Base-by-base conservation (phyloP, 2,113 vertebrate genomes). In the Arenaria interpres region DNA sequence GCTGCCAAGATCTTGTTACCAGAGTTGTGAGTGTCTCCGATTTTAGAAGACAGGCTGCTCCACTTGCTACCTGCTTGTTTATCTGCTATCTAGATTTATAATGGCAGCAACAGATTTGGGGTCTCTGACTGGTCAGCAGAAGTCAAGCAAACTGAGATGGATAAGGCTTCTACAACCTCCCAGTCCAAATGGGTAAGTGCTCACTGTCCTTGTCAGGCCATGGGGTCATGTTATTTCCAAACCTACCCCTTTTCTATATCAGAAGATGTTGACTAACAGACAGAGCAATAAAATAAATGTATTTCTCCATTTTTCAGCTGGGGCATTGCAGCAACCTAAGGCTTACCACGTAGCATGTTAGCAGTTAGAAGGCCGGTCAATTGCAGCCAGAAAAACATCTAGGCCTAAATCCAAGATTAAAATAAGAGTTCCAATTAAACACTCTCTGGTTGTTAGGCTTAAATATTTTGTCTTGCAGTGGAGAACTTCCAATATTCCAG, bases 181-280 rank as follows among this genome's bases (percentile, higher is more conserved):
- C 63, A 69, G 13, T 43, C 32, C 43, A 39, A 62, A n/a, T 43
- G 41, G 41, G 15, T 57, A 71, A 41, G 35, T 33, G 4, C 18
- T 46, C 1, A 0, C 15, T 59, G 39, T 69, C 45, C 86, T 89
- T 80, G 6, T 19, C 53, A 80, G 33, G 4, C 12, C 64, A 27
- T 5, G 12, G 8, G 12, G 46, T 56, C 11, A 20, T 28, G 6
- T 50, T 80, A 32, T 91, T 90, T 95, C 32, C 14, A 63, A 83
- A 75, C 6, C 2, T 71, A 16, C 1, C 3, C 0, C 6, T 90
- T 71, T 54, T 2, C 4, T 75, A 4, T 79, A 35, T 50, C 41
- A 54, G 60, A 85, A 71, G 6, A 35, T 43, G 7, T 8, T 71
- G 13, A 43, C 45, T 77, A 45, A 84, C 64, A 72, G 30, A 43